Evolutionary conservation across 1,140 invertebrate genomes (phyloP).

Genomic region (Anastatus disparis): DNA sequence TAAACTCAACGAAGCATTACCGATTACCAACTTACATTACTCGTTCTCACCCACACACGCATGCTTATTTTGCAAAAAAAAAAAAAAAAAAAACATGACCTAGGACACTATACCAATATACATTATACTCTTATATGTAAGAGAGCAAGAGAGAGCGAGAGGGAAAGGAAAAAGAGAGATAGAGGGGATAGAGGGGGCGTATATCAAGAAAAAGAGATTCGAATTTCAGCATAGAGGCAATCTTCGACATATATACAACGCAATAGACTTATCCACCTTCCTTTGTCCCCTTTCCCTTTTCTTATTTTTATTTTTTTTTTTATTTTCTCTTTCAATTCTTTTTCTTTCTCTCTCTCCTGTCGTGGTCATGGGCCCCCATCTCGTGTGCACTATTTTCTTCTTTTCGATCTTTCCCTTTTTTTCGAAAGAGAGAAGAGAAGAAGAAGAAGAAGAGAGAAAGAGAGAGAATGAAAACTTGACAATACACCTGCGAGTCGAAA

Average conservation of each 20-base stretch:
- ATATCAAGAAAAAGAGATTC: slow-evolving; percentile 24
- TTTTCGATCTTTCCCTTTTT: too few relatives aligned
- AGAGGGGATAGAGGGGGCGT: neutral
- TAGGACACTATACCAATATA: neutral
- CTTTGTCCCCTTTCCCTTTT: slow-evolving; percentile 29
- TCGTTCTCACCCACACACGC: neutral
- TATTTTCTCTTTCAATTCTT: too few relatives aligned
- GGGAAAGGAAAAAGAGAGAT: neutral
- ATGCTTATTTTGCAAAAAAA: too few relatives aligned
- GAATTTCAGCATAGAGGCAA: slow-evolving; percentile 39
- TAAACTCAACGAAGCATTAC: slow-evolving; percentile 20
- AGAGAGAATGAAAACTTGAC: neutral
- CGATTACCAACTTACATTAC: slow-evolving; percentile 5
- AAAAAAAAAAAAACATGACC: slow-evolving; percentile 33
- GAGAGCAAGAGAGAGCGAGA: neutral
- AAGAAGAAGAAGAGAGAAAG: neutral
- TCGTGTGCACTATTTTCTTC: too few relatives aligned
- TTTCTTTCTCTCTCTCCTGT: too few relatives aligned
- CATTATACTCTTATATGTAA: neutral
- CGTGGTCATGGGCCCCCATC: too few relatives aligned
- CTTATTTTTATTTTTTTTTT: too few relatives aligned
- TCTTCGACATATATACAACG: slow-evolving; percentile 30
- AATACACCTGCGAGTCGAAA: slow-evolving; percentile 40
- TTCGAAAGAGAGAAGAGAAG: too few relatives aligned
- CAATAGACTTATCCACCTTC: slow-evolving; percentile 39